Base-by-base conservation (phyloP, 2,113 vertebrate genomes). In the Tragelaphus scriptus region DNA sequence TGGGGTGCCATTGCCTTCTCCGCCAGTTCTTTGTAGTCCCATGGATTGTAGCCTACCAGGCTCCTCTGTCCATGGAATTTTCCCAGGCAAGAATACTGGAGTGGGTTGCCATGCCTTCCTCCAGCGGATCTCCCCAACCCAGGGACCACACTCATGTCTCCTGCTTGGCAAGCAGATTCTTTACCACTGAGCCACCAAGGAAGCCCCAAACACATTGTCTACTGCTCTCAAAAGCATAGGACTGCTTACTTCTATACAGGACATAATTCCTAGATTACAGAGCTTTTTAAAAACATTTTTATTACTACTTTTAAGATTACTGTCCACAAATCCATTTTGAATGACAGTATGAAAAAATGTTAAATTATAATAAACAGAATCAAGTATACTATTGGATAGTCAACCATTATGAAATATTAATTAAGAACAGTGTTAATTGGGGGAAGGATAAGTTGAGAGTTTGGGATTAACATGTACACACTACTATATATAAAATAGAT, bases 251-350 rank as follows among this genome's bases (percentile, higher is more conserved):
- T 53, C 40, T 55, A 21, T 49, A 44, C 8, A 32, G 90, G n/a
- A 85, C 40, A 61, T 80, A 85, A 88, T 55, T 77, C 40, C 49
- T 75, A 84, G 47, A 58, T 47, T 79, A 93, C 26, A 85, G 26
- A 32, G 6, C 25, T 55, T 30, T 89, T 65, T 90, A 53, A 21
- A 63, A 68, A 68, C 7, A 87, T 85, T 71, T 68, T 88, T 85
- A 71, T 32, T 79, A 40, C 84, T 91, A 91, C 79, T 80, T 88
- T 96, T 84, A 95, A 85, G 85, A 96, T 56, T 82, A 58, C 40
- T 47, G 5, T 25, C 44, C 28, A 93, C 49, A 36, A 53, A 71
- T 77, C 26, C 32, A 36, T 80, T n/a, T 95, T 55, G 16, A 79
- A 82, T 87, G 32, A 85, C 30, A 59, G 17, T 55, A 68, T 51